These are phyloP conservation scores for Tetranychus cinnabarinus DNA, from an alignment of 1,140 invertebrate genomes.

Conservation along the genomic window DNA sequence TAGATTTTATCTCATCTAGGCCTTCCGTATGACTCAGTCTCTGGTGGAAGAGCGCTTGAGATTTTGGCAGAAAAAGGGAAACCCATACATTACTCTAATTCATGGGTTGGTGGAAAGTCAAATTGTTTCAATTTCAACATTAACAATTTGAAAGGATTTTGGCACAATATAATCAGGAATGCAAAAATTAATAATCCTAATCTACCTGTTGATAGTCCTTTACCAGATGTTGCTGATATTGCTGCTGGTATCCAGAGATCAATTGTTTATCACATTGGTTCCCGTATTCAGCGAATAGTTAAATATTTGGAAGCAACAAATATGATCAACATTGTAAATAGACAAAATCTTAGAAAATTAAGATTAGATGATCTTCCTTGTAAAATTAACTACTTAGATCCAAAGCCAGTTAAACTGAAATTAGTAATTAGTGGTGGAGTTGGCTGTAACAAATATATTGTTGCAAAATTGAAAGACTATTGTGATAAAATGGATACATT, in stretches of 20 bases:
- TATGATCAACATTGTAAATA: background rate
- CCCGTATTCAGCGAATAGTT: slow-evolving; percentile 55
- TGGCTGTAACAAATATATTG: slow-evolving; percentile 68
- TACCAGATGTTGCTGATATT: slow-evolving; percentile 54
- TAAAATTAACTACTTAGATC: background rate
- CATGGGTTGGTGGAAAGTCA: background rate
- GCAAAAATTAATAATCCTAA: background rate
- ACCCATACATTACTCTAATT: slow-evolving; percentile 29
- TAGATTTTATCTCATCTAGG: background rate
- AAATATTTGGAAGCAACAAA: slow-evolving; percentile 5
- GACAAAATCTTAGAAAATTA: background rate
- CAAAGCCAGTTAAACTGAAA: background rate
- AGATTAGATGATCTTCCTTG: background rate
- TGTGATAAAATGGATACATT: slow-evolving; percentile 39
- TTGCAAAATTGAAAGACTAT: slow-evolving; percentile 36
- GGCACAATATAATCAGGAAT: background rate
- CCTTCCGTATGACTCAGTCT: slow-evolving; percentile 38
- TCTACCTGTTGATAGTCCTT: slow-evolving; percentile 29
- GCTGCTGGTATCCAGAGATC: slow-evolving; percentile 59
- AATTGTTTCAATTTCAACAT: background rate
- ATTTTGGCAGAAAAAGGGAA: slow-evolving; percentile 42
- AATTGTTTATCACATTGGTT: slow-evolving; percentile 49
- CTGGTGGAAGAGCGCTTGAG: slow-evolving; percentile 67
- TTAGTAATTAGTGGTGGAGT: slow-evolving; percentile 81
- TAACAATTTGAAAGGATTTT: background rate